Evolutionary conservation across 2,797 vertebrate genomes (phyloP).

Genomic region (Acipenser oxyrinchus): DNA sequence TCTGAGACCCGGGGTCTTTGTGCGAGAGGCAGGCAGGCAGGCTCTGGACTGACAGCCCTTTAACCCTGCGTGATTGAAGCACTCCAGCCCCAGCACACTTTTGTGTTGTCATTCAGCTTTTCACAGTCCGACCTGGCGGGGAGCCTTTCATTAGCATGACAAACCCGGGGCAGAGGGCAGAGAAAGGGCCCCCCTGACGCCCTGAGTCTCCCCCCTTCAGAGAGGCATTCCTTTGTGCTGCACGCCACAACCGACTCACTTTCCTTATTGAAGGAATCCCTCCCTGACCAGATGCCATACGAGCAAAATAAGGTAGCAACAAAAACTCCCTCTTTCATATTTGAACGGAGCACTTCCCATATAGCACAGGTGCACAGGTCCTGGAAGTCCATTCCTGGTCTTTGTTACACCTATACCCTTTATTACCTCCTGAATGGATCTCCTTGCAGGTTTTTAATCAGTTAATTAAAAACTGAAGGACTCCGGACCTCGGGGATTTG

Average conservation of each 20-base stretch:
- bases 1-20: constrained; percentile 18
- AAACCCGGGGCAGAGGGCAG: constrained; percentile 47
- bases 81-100: constrained; percentile 12
- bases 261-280: background rate
- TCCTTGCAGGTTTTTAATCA: too few species aligned
- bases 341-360: background rate
- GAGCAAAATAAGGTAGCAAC: background rate
- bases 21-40: background rate
- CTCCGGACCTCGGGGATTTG: too few species aligned
- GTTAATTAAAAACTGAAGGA: too few species aligned
- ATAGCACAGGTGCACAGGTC: background rate
- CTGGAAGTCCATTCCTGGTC: too few species aligned
- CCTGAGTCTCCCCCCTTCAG: constrained; percentile 23
- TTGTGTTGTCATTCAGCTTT: constrained; percentile 3
- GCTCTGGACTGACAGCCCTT: constrained; percentile 33
- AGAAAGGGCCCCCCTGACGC: constrained; percentile 36
- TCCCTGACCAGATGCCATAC: background rate
- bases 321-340: background rate
- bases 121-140: constrained; percentile 36
- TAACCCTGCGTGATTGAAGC: constrained; percentile 15
- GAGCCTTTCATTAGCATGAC: constrained; percentile 61
- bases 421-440: too few species aligned
- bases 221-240: background rate
- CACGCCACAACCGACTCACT: background rate
- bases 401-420: too few species aligned